Conservation (phyloP, 2,113 vertebrate species). For the Lasiurus cinereus region DNA sequence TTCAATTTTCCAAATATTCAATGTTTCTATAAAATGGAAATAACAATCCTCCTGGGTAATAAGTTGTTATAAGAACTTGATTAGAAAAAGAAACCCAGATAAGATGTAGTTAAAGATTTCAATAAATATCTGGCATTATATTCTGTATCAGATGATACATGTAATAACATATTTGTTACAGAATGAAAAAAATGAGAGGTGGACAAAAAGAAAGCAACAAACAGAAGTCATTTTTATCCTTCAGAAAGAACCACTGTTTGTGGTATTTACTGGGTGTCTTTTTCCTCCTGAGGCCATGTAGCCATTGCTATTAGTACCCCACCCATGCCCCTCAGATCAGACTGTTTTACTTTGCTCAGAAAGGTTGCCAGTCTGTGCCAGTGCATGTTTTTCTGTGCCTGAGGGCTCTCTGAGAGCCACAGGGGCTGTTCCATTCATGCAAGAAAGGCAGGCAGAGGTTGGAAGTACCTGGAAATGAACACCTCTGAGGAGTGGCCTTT, state of each 20-base stretch:
- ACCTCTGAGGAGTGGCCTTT: not conserved
- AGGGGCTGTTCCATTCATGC: not conserved
- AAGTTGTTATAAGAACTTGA: not conserved
- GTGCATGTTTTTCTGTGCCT: not conserved
- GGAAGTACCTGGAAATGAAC: not conserved
- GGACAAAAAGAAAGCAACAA: not conserved
- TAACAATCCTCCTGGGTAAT: not conserved
- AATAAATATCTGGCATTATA: not conserved
- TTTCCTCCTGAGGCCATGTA: not conserved
- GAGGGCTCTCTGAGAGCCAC: not conserved
- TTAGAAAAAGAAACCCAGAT: not conserved
- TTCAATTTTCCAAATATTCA: not conserved
- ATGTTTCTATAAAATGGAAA: conserved; percentile 31
- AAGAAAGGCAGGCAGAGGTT: not conserved
- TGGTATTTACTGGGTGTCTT: not conserved
- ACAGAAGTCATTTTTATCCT: not conserved
- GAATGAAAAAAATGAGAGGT: not conserved
- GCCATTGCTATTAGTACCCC: not conserved
- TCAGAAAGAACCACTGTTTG: conserved; percentile 12
- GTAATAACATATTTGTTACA: not conserved
- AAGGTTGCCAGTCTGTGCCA: not conserved
- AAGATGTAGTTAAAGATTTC: not conserved
- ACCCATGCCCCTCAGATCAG: not conserved
- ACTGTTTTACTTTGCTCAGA: not conserved
- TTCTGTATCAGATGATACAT: not conserved